Percentiles rank a stretch among this genome's conserved stretches.
Evolutionary conservation across 64 coral and sea anemone genomes (phyloP).

Genomic region (Acropora tenuis): DNA sequence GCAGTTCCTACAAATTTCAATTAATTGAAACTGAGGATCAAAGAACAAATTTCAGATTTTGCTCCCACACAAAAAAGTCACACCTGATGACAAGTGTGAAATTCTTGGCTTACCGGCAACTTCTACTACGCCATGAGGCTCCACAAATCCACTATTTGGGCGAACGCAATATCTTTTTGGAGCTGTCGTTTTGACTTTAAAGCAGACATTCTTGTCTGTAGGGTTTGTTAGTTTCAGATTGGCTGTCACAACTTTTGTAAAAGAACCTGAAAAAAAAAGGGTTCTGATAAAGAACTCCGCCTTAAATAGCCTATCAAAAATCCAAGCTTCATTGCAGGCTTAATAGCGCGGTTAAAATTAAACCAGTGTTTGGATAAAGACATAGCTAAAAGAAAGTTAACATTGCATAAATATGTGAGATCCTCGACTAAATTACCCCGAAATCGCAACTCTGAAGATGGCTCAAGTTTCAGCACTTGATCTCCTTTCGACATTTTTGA

Average conservation of each 20-base stretch:
- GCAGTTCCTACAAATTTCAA: too few species aligned
- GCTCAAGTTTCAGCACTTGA: conserved; percentile 95
- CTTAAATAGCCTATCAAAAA: too few species aligned
- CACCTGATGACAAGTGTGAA: too few species aligned
- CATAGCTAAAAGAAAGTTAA: neutral
- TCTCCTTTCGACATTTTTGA: conserved; percentile 86
- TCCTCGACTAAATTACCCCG: conserved; percentile 67
- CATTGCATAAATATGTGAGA: neutral
- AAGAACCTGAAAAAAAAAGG: conserved; percentile 67
- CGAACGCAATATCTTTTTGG: conserved; percentile 95
- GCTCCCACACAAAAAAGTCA: too few species aligned
- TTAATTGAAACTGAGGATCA: too few species aligned
- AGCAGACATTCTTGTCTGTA: conserved; percentile 87
- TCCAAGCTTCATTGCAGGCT: neutral
- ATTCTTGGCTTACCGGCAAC: conserved; percentile 81
- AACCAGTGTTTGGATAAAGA: too few species aligned
- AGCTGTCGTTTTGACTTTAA: conserved; percentile 98
- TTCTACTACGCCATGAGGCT: conserved; percentile 77
- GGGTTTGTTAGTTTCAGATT: conserved; percentile 94
- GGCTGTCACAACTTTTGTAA: conserved; percentile 92
- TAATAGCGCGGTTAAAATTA: neutral
- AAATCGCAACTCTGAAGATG: conserved; percentile 84
- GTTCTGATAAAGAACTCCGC: conserved; percentile 5
- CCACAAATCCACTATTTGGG: conserved; percentile 94
- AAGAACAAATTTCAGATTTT: too few species aligned